Base-by-base conservation (phyloP, 2,888 invertebrate species). In the Ormia ochracea region DNA sequence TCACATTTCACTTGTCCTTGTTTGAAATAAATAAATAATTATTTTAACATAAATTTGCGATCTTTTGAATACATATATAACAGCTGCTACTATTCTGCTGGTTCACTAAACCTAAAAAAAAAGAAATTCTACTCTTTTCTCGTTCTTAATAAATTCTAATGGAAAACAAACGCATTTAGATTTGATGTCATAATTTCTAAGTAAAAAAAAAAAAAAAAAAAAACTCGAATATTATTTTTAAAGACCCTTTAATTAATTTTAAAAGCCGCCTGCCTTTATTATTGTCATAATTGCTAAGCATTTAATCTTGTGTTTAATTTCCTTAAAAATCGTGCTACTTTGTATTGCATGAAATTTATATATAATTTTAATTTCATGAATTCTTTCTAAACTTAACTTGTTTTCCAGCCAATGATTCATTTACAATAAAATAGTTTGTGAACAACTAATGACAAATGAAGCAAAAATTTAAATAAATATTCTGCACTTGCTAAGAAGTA, bases 191-290 rank as follows among this genome's bases (percentile, higher is more conserved):
- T 77, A 56, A 61, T 76, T 78, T 52, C 38, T 28, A 56, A 41
- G 52, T 14, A 54, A 48, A 28, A n/a, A n/a, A n/a, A n/a, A n/a
- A n/a, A n/a, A n/a, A n/a, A n/a, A n/a, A n/a, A n/a, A n/a, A 1
- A 58, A 31, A 21, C 26, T 45, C 54, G 54, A 26, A 5, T n/a
- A 63, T 17, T 45, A 36, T 36, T 63, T 59, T 56, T 50, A 7
- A 59, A 75, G 63, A 72, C 75, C 76, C 68, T 80, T 72, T 72
- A 80, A 76, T 80, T 80, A 80, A 14, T 28, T 17, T 48, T 23
- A 70, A 61, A 56, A 26, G 58, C 80, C 80, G 80, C 52, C 80
- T 76, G 80, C 52, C 56, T 68, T 63, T 17, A 36, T 61, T 59
- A 19, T 58, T 31, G 36, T 54, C 36, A 28, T 69, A 14, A 65